These are phyloP conservation scores for Achatina immaculata DNA, from an alignment of 1,140 invertebrate species.

Conservation along the genomic window DNA sequence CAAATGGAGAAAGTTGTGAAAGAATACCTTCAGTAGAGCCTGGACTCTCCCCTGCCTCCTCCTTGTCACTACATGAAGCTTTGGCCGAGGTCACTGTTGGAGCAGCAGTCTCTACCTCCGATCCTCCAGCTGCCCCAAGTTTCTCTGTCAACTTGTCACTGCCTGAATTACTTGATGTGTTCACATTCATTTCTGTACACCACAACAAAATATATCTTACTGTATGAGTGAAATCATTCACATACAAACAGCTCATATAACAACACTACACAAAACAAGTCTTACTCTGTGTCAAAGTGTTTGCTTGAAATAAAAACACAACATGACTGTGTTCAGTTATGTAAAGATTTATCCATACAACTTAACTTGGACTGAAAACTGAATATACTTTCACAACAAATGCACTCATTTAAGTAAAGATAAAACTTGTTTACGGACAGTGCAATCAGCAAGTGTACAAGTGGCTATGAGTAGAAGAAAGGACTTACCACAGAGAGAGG, in stretches of 20 bases:
- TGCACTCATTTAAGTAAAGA: no score
- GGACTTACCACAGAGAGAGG: constrained; percentile 29
- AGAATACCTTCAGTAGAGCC: constrained; percentile 48
- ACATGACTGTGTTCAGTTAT: no score
- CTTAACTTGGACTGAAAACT: no score
- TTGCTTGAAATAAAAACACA: no score
- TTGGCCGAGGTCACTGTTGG: constrained; percentile 60
- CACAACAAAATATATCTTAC: background rate
- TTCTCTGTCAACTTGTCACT: constrained; percentile 29
- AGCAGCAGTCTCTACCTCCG: constrained; percentile 64
- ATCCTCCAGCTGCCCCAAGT: constrained; percentile 31
- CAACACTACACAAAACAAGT: no score
- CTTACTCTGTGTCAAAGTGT: no score
- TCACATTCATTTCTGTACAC: constrained; percentile 33
- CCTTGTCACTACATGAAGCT: constrained; percentile 47
- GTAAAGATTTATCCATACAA: no score
- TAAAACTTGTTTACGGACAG: no score
- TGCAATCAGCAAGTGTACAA: constrained; percentile 11
- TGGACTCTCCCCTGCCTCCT: constrained; percentile 54
- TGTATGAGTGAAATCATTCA: background rate
- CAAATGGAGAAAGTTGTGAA: no score
- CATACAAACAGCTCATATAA: no score
- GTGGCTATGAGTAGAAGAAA: background rate
- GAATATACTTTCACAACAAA: no score
- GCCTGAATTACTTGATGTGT: constrained; percentile 37